Evolutionary conservation across 2,888 invertebrate genomes (phyloP), one percentile per base, ranked within the genome.

Genomic region (Ferrisia virgata): DNA sequence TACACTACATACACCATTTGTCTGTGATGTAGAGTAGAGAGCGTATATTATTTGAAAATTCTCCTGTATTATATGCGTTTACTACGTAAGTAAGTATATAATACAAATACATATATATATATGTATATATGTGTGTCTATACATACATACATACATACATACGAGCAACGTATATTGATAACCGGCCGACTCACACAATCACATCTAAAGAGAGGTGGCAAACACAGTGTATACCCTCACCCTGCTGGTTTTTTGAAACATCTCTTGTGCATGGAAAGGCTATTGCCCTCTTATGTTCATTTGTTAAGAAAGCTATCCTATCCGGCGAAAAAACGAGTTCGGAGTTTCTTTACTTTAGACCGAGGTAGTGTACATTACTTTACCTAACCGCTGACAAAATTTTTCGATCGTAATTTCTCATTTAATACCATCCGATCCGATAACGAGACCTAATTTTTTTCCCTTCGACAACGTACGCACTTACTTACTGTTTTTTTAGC

Each of bases 151-250:
- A 22, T 58, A 58, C n/a, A 6, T 15, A 18, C 58, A 25, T 78
- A n/a, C 40, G 31, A 31, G 31, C n/a, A n/a, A n/a, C 3, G 36
- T 47, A 43, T 79, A 79, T 79, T 79, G 79, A 79, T 43, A 79
- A 79, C 79, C 79, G 43, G 43, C 79, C 43, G 43, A 79, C 79
- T 40, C 79, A 79, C 43, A 79, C 79, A 79, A 79, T 79, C 43
- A 43, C 79, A 28, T 43, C 79, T 79, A 25, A 47, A 43, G 79
- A 79, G 43, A 36, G 79, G 79, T 43, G 79, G 79, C n/a, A 79
- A 79, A 40, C n/a, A n/a, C n/a, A n/a, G n/a, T n/a, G 25, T 43
- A 43, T 47, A 40, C 79, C 47, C 79, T 40, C 79, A 25, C 36
- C 43, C 43, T 31, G 79, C 8, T 79, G 33, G 28, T 64, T 64